Conservation (phyloP, 1,140 invertebrate species). For the Trissolcus basalis region DNA sequence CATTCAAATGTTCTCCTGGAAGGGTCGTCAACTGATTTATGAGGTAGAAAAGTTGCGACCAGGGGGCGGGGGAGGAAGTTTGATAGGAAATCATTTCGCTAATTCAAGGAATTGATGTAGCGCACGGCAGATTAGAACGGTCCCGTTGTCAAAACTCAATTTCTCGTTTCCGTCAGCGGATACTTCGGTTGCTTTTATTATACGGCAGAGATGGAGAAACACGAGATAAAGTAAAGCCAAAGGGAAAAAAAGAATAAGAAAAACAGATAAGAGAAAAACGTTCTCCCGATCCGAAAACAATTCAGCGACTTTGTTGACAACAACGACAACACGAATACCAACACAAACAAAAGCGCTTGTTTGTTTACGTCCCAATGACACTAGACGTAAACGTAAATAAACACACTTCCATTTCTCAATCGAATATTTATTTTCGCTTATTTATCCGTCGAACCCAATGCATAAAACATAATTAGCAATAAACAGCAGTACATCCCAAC, state of each 20-base stretch:
- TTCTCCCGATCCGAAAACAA: constrained; percentile 11
- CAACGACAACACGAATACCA: neutral
- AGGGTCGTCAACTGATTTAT: constrained; percentile 63
- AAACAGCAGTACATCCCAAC: too few relatives aligned
- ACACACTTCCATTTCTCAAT: too few relatives aligned
- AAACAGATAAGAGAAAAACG: constrained; percentile 8
- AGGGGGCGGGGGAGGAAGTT: constrained; percentile 44
- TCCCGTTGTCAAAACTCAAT: constrained; percentile 55
- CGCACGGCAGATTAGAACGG: constrained; percentile 61
- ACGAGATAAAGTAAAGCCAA: constrained; percentile 5
- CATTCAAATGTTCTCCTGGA: constrained; percentile 52
- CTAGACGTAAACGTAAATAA: neutral
- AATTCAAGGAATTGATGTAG: constrained; percentile 66
- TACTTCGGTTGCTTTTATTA: constrained; percentile 23
- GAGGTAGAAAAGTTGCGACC: constrained; percentile 46
- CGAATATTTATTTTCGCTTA: too few relatives aligned
- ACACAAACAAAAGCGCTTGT: neutral
- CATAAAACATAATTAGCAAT: too few relatives aligned
- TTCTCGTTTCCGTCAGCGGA: constrained; percentile 40
- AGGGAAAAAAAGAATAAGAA: neutral
- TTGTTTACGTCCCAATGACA: constrained; percentile 2
- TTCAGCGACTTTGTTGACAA: constrained; percentile 20
- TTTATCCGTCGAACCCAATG: too few relatives aligned
- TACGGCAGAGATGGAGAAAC: constrained; percentile 9
- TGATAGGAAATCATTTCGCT: constrained; percentile 66